Base-by-base conservation (phyloP, 2,113 vertebrate genomes). In the cat (Felis catus) region DNA sequence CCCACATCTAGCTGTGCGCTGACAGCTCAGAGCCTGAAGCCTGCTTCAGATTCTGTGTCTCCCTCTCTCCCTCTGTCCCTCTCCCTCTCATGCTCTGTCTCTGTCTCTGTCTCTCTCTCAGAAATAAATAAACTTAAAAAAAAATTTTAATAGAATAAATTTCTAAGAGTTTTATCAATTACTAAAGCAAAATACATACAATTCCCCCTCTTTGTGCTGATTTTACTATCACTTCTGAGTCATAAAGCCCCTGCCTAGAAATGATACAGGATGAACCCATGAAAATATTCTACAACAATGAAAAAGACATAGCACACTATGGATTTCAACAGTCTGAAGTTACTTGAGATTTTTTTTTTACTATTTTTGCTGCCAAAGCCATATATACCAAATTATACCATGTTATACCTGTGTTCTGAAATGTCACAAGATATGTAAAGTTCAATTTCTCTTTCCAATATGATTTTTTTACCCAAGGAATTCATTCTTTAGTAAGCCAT, bases 101-200 rank as follows among this genome's bases (percentile, higher is more conserved):
- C 58, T 23, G 55, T 58, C 58, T 58, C 55, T 58, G 18, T 58
- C 58, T 61, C 58, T 61, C 58, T 61, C 58, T 23, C 58, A 21
- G 7, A 58, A 58, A 58, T 58, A 58, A 58, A 58, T 58, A 61
- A 61, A 61, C 58, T 61, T 25, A 23, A 61, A 61, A 23, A 23
- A 61, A 21, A 21, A 1, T 8, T 19, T 58, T 58, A 58, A 25
- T 23, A 55, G 18, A 55, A 55, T 27, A 93, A 13, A 91, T 63
- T 81, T 85, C 65, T 85, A 68, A 88, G 45, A n/a, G 13, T 39
- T 83, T 86, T 71, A 48, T 29, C 73, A 96, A 53, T 88, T 88
- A 93, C 63, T 96, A 86, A 82, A 63, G 58, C 23, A 94, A 94
- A 92, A 94, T 80, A 92, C 1, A 89, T 65, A 83, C 89, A 94